A percentile compares a stretch with the other conserved stretches of the same genome.
Evolutionary conservation across 2,113 vertebrate species (phyloP).

Genomic region (Tyto alba): DNA sequence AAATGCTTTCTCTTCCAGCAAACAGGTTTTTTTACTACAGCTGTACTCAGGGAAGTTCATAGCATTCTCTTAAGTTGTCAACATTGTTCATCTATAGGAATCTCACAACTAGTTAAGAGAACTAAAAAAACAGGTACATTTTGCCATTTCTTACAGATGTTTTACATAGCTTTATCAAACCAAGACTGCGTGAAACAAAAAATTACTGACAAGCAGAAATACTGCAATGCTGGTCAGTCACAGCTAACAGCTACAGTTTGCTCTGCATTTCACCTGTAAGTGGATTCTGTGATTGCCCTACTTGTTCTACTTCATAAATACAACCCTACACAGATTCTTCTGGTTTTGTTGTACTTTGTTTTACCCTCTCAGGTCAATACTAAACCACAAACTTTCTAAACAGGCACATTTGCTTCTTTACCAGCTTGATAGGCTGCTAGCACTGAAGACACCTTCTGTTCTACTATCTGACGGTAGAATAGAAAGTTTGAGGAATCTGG

Average conservation of each 20-base stretch:
- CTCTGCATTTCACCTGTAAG: neutral
- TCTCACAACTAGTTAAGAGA: neutral
- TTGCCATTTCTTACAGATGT: neutral
- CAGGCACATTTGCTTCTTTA: neutral
- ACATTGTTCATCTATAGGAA: neutral
- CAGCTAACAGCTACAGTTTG: neutral
- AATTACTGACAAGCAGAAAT: neutral
- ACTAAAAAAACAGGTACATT: neutral
- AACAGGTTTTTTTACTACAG: neutral
- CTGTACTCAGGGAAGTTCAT: neutral
- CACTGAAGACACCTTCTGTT: neutral
- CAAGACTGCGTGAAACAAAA: neutral
- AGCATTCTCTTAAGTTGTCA: neutral
- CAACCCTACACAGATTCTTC: neutral
- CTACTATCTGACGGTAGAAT: neutral
- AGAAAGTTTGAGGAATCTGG: neutral
- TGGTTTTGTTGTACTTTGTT: neutral
- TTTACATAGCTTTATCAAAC: neutral
- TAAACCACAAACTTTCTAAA: neutral
- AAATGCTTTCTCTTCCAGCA: neutral
- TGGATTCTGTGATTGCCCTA: neutral
- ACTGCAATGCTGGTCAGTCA: neutral
- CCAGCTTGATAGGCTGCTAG: neutral
- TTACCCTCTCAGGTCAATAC: neutral
- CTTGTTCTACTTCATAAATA: neutral